These are phyloP conservation scores for Thunnus maccoyii DNA, from an alignment of 2,113 vertebrate species.

Conservation along the genomic window DNA sequence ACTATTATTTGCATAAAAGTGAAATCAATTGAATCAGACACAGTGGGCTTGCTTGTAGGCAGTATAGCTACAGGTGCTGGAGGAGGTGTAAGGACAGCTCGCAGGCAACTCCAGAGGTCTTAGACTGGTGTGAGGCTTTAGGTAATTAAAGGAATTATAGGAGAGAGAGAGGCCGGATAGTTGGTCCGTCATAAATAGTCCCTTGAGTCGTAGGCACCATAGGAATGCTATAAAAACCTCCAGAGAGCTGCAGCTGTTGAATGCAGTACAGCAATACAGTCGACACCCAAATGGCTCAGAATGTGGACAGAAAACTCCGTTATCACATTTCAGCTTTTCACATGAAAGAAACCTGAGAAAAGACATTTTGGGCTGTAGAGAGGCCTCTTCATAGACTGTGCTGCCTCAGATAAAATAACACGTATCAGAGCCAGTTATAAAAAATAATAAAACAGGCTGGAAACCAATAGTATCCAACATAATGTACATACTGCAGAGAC, in stretches of 20 bases:
- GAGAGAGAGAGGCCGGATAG: conserved; percentile 28
- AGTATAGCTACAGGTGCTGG: conserved; percentile 35
- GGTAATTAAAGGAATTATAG: conserved; percentile 58
- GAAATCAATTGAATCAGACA: background rate
- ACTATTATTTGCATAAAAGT: conserved; percentile 6
- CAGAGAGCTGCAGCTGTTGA: conserved; percentile 40
- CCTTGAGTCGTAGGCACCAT: conserved; percentile 21
- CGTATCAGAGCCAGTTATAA: conserved; percentile 34
- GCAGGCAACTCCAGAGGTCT: conserved; percentile 19
- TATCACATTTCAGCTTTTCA: conserved; percentile 30
- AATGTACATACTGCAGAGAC: conserved; percentile 11
- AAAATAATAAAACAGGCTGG: background rate
- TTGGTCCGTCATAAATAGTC: conserved; percentile 32
- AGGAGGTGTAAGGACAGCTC: conserved; percentile 9
- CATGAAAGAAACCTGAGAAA: conserved; percentile 40
- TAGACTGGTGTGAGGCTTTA: conserved; percentile 11
- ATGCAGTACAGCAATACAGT: conserved; percentile 17
- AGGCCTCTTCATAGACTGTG: conserved; percentile 14
- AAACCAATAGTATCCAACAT: background rate
- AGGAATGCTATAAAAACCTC: conserved; percentile 41
- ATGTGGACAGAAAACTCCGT: conserved; percentile 14
- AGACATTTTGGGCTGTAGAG: conserved; percentile 7
- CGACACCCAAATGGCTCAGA: conserved; percentile 28
- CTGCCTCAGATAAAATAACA: conserved; percentile 15
- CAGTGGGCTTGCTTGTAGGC: background rate